phyloP scores from a whole-genome alignment of 2,113 vertebrate species.

The Eudyptes chrysolophus region DNA sequence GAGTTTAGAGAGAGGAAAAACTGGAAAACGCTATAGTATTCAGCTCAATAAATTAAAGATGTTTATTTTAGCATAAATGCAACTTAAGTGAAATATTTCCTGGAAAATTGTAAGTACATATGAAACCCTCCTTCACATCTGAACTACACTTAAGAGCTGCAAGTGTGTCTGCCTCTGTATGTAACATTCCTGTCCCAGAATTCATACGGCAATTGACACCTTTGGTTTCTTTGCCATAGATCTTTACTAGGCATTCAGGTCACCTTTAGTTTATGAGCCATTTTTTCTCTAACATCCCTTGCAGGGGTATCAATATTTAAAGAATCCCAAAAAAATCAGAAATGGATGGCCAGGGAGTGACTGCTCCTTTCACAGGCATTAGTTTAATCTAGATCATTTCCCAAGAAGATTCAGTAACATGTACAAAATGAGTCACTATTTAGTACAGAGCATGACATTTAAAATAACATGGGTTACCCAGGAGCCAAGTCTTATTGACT shows the following conservation, averaged over 20 bases:
- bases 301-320: not conserved
- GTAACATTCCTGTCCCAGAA: not conserved
- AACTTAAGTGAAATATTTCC: not conserved
- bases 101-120: not conserved
- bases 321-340: not conserved
- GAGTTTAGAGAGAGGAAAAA: not conserved
- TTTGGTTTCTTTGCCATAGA: not conserved
- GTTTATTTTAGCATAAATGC: not conserved
- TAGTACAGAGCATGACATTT: constrained; percentile 23
- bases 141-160: not conserved
- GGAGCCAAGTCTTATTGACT: constrained; percentile 24
- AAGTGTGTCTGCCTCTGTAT: not conserved
- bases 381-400: not conserved
- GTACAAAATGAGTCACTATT: constrained; percentile 9
- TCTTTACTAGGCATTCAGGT: not conserved
- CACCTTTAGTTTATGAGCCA: not conserved
- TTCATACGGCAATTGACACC: not conserved
- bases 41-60: not conserved
- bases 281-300: not conserved
- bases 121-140: not conserved
- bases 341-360: not conserved
- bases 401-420: not conserved
- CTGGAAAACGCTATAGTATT: not conserved
- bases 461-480: constrained; percentile 9
- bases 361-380: not conserved